Percentiles rank a stretch among this genome's conserved stretches.
Evolutionary conservation across 2,113 vertebrate species (phyloP).

Genomic region (Semnopithecus entellus): DNA sequence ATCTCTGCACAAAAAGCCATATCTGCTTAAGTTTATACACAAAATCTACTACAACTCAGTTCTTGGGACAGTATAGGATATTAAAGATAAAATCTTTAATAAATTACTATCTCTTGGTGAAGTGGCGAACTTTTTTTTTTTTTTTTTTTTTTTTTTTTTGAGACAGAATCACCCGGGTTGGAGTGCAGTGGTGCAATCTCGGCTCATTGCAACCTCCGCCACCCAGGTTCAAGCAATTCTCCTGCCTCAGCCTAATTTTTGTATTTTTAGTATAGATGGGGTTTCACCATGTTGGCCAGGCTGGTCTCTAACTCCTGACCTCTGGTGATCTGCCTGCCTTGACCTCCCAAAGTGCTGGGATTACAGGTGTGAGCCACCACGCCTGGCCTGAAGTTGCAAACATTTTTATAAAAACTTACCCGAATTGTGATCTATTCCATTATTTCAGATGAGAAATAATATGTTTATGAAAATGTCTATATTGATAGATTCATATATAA

Average conservation of each 20-base stretch:
- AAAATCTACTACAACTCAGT: background rate
- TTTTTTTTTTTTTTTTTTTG: too few species aligned
- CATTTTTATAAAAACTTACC: background rate
- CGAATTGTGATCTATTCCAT: background rate
- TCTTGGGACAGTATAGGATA: background rate
- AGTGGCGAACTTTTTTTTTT: background rate
- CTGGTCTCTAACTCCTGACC: too few species aligned
- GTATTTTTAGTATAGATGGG: too few species aligned
- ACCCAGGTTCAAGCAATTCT: too few species aligned
- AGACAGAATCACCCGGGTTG: too few species aligned
- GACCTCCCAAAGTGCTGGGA: too few species aligned
- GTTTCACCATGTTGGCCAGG: too few species aligned
- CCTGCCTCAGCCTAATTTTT: too few species aligned
- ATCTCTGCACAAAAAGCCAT: background rate
- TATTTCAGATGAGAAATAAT: background rate
- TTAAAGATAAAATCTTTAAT: background rate
- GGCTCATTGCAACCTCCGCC: too few species aligned
- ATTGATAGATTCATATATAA: background rate
- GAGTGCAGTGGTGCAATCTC: too few species aligned
- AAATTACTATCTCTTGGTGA: background rate
- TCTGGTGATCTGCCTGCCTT: too few species aligned
- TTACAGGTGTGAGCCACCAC: rapidly evolving
- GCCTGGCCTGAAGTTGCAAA: background rate
- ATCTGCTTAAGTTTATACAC: background rate
- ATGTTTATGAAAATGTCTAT: background rate